These are phyloP conservation scores for Cotesia typhae DNA, from an alignment of 1,140 invertebrate species.

Conservation along the genomic window DNA sequence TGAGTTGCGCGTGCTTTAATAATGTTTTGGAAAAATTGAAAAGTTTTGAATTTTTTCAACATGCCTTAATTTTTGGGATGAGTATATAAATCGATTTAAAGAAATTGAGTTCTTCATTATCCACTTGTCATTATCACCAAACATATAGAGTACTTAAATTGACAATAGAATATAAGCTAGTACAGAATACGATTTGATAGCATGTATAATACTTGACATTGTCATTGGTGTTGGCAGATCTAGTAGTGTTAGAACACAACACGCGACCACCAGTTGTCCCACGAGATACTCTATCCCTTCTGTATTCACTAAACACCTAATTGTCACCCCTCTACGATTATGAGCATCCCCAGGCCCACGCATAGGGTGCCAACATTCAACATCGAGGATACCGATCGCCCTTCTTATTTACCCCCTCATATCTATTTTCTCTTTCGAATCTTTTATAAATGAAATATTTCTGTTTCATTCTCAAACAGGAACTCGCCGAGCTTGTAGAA, in stretches of 20 bases:
- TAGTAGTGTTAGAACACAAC: slow-evolving; percentile 40
- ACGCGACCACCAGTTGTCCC: slow-evolving; percentile 52
- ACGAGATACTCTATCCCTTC: slow-evolving; percentile 51
- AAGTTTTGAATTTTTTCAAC: too few relatives aligned
- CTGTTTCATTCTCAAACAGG: not conserved
- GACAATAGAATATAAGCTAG: slow-evolving; percentile 10
- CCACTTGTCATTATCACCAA: slow-evolving; percentile 23
- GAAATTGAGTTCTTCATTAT: not conserved
- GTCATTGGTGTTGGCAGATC: slow-evolving; percentile 11
- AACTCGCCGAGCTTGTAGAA: too few relatives aligned
- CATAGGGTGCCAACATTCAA: slow-evolving; percentile 28
- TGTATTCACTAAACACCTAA: slow-evolving; percentile 57
- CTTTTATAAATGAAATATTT: slow-evolving; percentile 25
- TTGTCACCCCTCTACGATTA: slow-evolving; percentile 49
- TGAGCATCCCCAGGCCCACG: slow-evolving; percentile 32
- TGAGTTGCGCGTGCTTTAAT: too few relatives aligned
- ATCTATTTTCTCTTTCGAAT: slow-evolving; percentile 4
- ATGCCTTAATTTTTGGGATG: too few relatives aligned
- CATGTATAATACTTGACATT: slow-evolving; percentile 6
- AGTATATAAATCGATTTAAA: not conserved
- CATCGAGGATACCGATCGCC: not conserved
- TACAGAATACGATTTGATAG: not conserved
- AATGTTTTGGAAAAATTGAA: too few relatives aligned
- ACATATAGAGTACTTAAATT: slow-evolving; percentile 5
- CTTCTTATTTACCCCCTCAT: slow-evolving; percentile 1